Evolutionary conservation across 2,113 vertebrate genomes (phyloP).

Genomic region (Erythrocebus patas): DNA sequence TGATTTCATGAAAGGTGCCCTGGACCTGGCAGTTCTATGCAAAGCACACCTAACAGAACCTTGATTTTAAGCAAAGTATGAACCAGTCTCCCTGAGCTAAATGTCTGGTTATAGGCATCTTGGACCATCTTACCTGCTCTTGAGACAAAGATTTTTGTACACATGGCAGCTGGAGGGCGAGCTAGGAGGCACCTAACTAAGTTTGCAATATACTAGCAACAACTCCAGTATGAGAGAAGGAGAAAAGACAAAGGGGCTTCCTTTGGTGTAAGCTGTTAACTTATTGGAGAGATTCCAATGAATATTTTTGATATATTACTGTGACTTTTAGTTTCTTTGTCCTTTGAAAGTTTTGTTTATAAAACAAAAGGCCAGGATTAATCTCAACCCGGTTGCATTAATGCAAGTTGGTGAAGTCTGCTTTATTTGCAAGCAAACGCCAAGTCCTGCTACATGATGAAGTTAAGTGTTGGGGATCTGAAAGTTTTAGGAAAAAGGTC

Average conservation of each 20-base stretch:
- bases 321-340: not conserved
- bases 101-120: not conserved
- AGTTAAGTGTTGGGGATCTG: not conserved
- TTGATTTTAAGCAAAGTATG: not conserved
- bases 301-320: not conserved
- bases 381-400: not conserved
- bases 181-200: not conserved
- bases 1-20: not conserved
- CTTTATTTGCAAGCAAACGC: slow-evolving; percentile 8
- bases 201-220: not conserved
- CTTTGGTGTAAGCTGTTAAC: not conserved
- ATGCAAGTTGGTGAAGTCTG: not conserved
- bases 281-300: not conserved
- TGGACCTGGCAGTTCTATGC: no score
- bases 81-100: not conserved
- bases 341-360: slow-evolving; percentile 13
- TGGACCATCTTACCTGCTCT: not conserved
- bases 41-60: not conserved
- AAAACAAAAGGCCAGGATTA: slow-evolving; percentile 23
- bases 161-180: not conserved
- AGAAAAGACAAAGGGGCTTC: not conserved
- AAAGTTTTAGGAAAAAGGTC: not conserved
- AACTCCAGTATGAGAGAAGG: no score
- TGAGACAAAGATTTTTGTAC: not conserved
- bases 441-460: not conserved